Conservation (phyloP, 2,888 invertebrate genomes). For the Drosophila nr. perissopoda region DNA sequence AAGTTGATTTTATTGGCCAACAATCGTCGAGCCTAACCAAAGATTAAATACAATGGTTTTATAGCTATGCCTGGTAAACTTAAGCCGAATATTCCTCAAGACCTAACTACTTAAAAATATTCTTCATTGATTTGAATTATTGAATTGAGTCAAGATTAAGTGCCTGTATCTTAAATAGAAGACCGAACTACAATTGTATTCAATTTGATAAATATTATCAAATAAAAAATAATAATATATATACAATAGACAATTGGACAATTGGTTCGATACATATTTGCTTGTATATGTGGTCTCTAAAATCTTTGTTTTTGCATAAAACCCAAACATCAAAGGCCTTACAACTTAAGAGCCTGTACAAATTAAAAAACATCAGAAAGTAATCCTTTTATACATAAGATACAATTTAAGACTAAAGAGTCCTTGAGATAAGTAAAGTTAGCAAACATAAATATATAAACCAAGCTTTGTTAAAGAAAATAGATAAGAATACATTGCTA, state of each 20-base stretch:
- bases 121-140: neutral
- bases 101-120: neutral
- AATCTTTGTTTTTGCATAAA: neutral
- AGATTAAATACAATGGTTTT: neutral
- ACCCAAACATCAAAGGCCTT: neutral
- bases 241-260: too few relatives aligned
- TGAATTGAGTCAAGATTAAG: neutral
- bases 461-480: neutral
- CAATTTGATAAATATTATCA: neutral
- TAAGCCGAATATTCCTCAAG: neutral
- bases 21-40: rapidly evolving
- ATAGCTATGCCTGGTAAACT: rapidly evolving
- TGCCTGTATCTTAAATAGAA: neutral
- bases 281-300: neutral
- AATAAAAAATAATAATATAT: neutral
- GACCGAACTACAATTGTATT: neutral
- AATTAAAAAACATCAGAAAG: neutral
- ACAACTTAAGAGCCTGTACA: neutral
- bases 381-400: neutral
- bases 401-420: neutral
- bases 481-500: neutral
- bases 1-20: neutral
- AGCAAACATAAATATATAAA: neutral
- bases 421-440: neutral
- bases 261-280: neutral